phyloP scores from a whole-genome alignment of 2,888 invertebrate genomes.

The Cenopis cana region DNA sequence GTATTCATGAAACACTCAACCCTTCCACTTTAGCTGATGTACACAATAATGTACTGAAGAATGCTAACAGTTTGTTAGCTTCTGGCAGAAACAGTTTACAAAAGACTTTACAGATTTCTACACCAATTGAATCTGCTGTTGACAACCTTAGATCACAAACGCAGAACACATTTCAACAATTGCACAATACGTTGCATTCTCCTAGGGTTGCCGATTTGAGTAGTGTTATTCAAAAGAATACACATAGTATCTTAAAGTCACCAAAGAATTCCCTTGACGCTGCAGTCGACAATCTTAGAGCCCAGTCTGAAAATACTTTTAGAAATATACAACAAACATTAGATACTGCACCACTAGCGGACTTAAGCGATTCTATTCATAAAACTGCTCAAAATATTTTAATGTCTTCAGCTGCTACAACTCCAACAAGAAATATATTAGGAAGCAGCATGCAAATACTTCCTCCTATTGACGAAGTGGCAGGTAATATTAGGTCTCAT shows the following conservation, averaged over 20 bases:
- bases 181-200: constrained; percentile 60
- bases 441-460: background rate
- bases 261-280: constrained; percentile 21
- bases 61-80: constrained; percentile 48
- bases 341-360: constrained; percentile 7
- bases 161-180: constrained; percentile 60
- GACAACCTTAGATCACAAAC: constrained; percentile 58
- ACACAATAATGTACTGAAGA: constrained; percentile 14
- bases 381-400: constrained; percentile 24
- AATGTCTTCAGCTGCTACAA: constrained; percentile 4
- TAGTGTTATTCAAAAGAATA: constrained; percentile 11
- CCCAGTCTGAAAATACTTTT: constrained; percentile 29
- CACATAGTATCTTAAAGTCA: constrained; percentile 15
- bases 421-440: constrained; percentile 15
- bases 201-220: constrained; percentile 38
- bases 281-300: constrained; percentile 28
- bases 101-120: constrained; percentile 47
- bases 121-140: constrained; percentile 49
- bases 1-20: constrained; percentile 17
- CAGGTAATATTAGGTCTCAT: constrained; percentile 15
- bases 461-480: constrained; percentile 12
- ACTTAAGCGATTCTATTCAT: constrained; percentile 22
- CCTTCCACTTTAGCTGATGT: constrained; percentile 17
- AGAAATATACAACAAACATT: constrained; percentile 26
- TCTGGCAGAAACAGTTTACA: constrained; percentile 48